Conservation (phyloP, 2,797 vertebrate genomes). For the Sebastes alutus region DNA sequence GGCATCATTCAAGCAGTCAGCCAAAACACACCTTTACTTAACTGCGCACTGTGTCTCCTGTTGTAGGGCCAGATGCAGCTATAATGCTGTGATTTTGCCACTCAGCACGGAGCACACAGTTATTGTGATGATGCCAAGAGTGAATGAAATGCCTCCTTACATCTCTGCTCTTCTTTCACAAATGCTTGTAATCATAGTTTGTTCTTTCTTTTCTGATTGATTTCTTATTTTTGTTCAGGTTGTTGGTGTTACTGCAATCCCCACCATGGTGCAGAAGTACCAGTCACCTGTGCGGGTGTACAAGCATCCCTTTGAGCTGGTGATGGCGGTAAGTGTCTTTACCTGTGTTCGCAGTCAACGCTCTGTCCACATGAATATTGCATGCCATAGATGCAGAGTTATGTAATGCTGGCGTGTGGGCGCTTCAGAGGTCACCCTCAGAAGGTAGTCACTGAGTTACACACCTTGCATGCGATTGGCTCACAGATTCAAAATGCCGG, state of each 20-base stretch:
- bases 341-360: background rate
- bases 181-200: background rate
- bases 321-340: constrained; percentile 95
- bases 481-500: background rate
- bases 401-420: constrained; percentile 37
- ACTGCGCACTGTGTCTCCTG: constrained; percentile 3
- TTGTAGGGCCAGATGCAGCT: constrained; percentile 15
- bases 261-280: constrained; percentile 97
- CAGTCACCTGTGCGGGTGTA: constrained; percentile 97
- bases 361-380: constrained; percentile 41
- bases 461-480: constrained; percentile 1
- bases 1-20: constrained; percentile 6
- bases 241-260: constrained; percentile 48
- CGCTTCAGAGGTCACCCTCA: constrained; percentile 20
- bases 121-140: background rate
- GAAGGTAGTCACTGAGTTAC: constrained; percentile 13
- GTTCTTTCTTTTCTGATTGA: background rate
- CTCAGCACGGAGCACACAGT: background rate
- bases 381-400: constrained; percentile 33
- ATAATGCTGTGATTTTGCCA: constrained; percentile 16
- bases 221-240: constrained; percentile 57
- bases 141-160: constrained; percentile 1
- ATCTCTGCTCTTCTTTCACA: background rate
- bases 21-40: constrained; percentile 48
- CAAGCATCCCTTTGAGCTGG: constrained; percentile 96